Evolutionary conservation across 2,888 invertebrate genomes (phyloP), one percentile per base, ranked within the genome.

Genomic region (Operophtera brumata): DNA sequence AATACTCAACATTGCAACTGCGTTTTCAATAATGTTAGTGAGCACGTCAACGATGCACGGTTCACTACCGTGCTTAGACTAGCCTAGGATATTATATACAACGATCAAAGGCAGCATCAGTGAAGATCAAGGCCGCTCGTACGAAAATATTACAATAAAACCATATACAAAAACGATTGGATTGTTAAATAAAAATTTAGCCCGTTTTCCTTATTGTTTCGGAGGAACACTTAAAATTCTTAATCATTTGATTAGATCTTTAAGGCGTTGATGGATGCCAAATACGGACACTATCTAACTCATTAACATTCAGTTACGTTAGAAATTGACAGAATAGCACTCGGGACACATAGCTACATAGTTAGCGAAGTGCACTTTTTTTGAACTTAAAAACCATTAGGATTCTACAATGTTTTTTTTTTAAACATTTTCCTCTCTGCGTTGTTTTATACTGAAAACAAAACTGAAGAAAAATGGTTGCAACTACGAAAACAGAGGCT

Each of bases 1-100:
- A 57, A 54, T 55, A 6, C 44, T 44, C 37, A 62, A 55, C 73
- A 75, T 76, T 65, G 65, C 73, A 37, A 3, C n/a, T 25, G 40
- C 28, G 34, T 43, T 47, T 55, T 43, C 30, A 47, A 45, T 54
- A 20, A 40, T 14, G 40, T 41, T n/a, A 51, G 48, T 45, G 51
- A 45, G 10, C 52, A 48, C 57, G 45, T 10, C 52, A 46, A 53
- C 45, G 52, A 34, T 45, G 32, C 45, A 14, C 32, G 20, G 10
- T 37, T 43, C 37, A 57, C 57, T 57, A 57, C 46, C 45, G 52
- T 37, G 45, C 28, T 52, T 46, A 20, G 25, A 48, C 28, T 20
- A 36, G 37, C n/a, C 39, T 41, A 28, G 37, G 47, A 57, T 57
- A 50, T 50, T 58, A 47, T 58, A 58, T 57, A 57, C 48, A 30